A percentile compares a stretch with the other conserved stretches of the same genome.
Evolutionary conservation across 1,140 invertebrate genomes (phyloP).

Genomic region (Dendrolimus kikuchii): DNA sequence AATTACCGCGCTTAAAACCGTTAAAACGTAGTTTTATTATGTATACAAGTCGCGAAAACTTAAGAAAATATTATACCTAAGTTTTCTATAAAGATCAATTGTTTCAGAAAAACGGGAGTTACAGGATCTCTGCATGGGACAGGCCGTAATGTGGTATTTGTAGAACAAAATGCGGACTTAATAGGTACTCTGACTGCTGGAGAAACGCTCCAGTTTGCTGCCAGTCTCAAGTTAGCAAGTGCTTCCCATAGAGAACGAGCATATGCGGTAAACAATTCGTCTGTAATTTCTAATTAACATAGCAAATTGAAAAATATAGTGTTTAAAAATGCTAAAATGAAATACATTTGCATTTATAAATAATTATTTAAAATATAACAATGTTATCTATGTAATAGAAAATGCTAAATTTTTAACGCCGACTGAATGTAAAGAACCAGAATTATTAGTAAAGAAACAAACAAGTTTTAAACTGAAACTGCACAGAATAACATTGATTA

Average conservation of each 20-base stretch:
- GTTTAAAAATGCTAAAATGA: not conserved
- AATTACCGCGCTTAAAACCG: too few species aligned
- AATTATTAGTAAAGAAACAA: too few species aligned
- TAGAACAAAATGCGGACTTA: constrained; percentile 81
- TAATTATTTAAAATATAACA: too few species aligned
- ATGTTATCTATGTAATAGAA: too few species aligned
- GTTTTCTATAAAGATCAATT: constrained; percentile 2
- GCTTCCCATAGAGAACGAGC: constrained; percentile 22
- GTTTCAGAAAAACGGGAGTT: constrained; percentile 49
- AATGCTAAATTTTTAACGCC: too few species aligned
- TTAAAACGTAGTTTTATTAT: too few species aligned
- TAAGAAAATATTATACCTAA: too few species aligned
- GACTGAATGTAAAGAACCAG: too few species aligned
- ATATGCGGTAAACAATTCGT: constrained; percentile 26
- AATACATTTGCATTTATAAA: too few species aligned
- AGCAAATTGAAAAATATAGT: not conserved
- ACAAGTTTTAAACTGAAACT: too few species aligned
- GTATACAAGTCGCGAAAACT: too few species aligned
- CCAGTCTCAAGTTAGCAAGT: constrained; percentile 74
- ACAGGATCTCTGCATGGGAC: constrained; percentile 38
- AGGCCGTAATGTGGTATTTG: constrained; percentile 62
- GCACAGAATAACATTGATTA: too few species aligned
- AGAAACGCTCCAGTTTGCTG: constrained; percentile 79
- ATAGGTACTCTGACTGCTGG: constrained; percentile 76
- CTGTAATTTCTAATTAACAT: not conserved